Evolutionary conservation across 2,888 invertebrate genomes (phyloP), one percentile per base, ranked within the genome.

Genomic region (Adela reaumurella): DNA sequence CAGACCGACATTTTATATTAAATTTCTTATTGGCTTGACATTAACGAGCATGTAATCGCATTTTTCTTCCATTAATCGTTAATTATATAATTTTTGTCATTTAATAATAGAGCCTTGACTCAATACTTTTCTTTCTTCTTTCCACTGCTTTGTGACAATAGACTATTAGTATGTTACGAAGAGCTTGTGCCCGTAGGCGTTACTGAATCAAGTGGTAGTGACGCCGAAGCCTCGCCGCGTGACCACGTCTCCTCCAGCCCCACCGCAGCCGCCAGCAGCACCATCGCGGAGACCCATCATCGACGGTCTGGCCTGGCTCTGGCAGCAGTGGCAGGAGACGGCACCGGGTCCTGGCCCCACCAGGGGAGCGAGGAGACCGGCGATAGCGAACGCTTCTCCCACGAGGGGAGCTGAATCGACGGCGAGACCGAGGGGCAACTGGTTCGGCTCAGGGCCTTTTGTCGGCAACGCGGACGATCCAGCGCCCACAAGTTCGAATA

Each of bases 241-340:
- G 43, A 73, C 67, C 42, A 50, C 63, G 48, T 60, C 69, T n/a
- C 65, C 65, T 24, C 62, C 67, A 3, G 68, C 68, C 19, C 68
- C 76, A 2, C 71, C 79, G 10, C 69, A 82, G n/a, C 67, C 78
- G 8, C 71, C 73, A 3, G 11, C 35, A 3, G 14, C 56, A 64
- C 18, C 63, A 67, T 3, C 59, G 74, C 54, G 76, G 63, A 66
- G 71, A 53, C 83, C 85, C 3, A 66, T 82, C 45, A 56, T 82
- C 52, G 82, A 82, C 46, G 82, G 82, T n/a, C 59, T 83, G 45
- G 73, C 81, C 18, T 83, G 82, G 82, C 63, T 83, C 11, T 82
- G 82, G 82, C 78, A 80, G 61, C 78, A 81, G 56, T 83, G 82
- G 82, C 69, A 81, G 46, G 81, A 83, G 29, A 82, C 82, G 11